Percentiles rank a stretch among this genome's conserved stretches.
Evolutionary conservation across 1,140 invertebrate genomes (phyloP).

Genomic region (Paralvinella palmiformis): DNA sequence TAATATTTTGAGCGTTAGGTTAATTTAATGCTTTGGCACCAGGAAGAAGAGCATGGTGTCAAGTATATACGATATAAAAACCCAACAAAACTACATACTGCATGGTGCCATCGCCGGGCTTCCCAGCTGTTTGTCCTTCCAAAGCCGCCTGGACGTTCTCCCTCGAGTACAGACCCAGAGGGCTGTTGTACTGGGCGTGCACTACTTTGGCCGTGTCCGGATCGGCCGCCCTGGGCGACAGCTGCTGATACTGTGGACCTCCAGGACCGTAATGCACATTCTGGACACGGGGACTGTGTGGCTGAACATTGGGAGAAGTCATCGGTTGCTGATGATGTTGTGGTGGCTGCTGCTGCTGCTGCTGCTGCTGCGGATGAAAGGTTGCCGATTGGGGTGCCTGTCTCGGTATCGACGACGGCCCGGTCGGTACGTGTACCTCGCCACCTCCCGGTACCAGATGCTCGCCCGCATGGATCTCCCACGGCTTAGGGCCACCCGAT

Average conservation of each 20-base stretch:
- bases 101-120: slow-evolving; percentile 12
- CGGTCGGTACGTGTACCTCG: too few relatives aligned
- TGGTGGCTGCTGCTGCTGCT: neutral
- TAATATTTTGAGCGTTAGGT: neutral
- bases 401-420: neutral
- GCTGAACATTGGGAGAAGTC: neutral
- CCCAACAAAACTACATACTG: slow-evolving; percentile 3
- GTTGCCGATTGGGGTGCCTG: neutral
- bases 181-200: slow-evolving; percentile 27
- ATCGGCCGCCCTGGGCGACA: slow-evolving; percentile 5
- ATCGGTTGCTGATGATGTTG: neutral
- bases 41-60: neutral
- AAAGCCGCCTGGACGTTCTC: slow-evolving; percentile 25
- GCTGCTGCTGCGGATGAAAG: neutral
- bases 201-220: slow-evolving; percentile 49
- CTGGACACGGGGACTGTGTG: slow-evolving; percentile 17
- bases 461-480: slow-evolving; percentile 14
- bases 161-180: slow-evolving; percentile 27
- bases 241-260: slow-evolving; percentile 13
- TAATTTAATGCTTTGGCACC: neutral
- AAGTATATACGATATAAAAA: neutral
- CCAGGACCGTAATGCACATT: slow-evolving; percentile 10
- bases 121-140: slow-evolving; percentile 16
- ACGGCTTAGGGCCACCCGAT: slow-evolving; percentile 14
- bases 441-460: neutral